Evolutionary conservation across 2,113 vertebrate genomes (phyloP).

Genomic region (Cebidichthys violaceus): DNA sequence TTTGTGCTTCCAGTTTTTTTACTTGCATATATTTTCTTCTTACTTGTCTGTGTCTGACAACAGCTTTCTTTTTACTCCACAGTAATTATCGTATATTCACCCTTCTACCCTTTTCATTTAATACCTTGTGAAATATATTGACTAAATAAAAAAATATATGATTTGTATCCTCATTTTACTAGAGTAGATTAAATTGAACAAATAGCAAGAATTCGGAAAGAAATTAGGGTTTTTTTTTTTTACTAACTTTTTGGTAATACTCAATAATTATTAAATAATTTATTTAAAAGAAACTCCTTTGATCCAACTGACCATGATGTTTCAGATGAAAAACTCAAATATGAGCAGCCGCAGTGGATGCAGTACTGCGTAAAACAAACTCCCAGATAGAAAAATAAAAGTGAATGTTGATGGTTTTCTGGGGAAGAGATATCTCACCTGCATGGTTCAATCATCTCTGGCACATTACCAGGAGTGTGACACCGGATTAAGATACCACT

Average conservation of each 20-base stretch:
- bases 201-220: neutral
- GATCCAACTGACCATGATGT: neutral
- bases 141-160: neutral
- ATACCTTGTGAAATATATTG: neutral
- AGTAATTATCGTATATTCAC: neutral
- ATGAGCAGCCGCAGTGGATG: neutral
- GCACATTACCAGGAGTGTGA: conserved; percentile 34
- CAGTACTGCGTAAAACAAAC: neutral
- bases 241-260: neutral
- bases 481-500: conserved; percentile 47
- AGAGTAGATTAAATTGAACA: neutral
- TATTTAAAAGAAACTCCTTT: neutral
- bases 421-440: conserved; percentile 1
- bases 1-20: conserved; percentile 37
- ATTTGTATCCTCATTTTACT: neutral
- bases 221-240: no score
- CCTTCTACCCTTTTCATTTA: neutral
- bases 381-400: conserved; percentile 5
- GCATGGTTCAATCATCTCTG: conserved; percentile 14
- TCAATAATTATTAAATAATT: neutral
- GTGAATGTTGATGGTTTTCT: conserved; percentile 7
- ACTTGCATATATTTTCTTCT: conserved; percentile 1
- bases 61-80: conserved; percentile 2
- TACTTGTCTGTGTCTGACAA: conserved; percentile 14
- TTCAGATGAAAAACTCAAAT: neutral